Base-by-base conservation (phyloP, 2,113 vertebrate species). In the Colossoma macropomum region DNA sequence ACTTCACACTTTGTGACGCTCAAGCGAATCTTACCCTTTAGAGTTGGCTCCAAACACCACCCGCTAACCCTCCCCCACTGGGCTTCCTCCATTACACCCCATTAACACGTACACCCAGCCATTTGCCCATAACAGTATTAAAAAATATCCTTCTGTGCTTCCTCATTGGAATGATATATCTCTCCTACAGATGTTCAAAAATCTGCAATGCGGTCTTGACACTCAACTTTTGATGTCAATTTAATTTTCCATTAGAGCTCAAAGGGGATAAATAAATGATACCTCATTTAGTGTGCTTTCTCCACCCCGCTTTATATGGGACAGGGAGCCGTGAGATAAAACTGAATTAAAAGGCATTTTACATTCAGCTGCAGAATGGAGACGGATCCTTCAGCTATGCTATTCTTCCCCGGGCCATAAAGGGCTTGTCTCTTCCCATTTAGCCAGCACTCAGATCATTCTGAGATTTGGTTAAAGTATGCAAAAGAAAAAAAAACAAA, bases 161-260 rank as follows among this genome's bases (percentile, higher is more conserved):
- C 56, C 78, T 30, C 62, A 10, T 62, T 38, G 17, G 52, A 45
- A 32, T 62, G 38, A 77, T n/a, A 60, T 76, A 69, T 77, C 38
- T 41, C 0, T 38, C 27, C 52, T 25, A 73, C 41, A 65, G 5
- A 45, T 45, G 9, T 83, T 85, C 32, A 79, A 59, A 84, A 65
- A 72, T 9, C 60, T 60, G 77, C 77, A 80, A 74, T 41, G 41
- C 41, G 41, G 41, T 11, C 52, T 75, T 79, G 66, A 66, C 82
- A 86, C 79, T 78, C 50, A 34, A 50, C 32, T 79, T 90, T 78
- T 85, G 74, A 88, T 75, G 77, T 56, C 6, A 30, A 75, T 60
- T 78, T 59, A 45, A 85, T 85, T 89, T 88, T 85, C 82, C 48
- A 81, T 89, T 84, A 83, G 28, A 77, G 70, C 75, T 86, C 60